Evolutionary conservation across 2,797 vertebrate species (phyloP).

Genomic region (Meda fulgida): DNA sequence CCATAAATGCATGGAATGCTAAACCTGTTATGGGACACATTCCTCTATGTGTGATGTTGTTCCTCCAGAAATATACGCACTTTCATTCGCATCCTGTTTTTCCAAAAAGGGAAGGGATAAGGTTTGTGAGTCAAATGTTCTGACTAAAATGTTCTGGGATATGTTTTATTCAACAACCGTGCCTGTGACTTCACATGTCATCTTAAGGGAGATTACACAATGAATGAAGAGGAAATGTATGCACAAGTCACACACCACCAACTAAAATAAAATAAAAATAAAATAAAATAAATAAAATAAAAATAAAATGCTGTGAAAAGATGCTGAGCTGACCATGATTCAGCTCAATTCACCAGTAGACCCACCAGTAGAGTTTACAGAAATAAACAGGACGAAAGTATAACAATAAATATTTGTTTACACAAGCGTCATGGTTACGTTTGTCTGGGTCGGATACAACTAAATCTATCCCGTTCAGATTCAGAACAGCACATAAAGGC

Average conservation of each 20-base stretch:
- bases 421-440: neutral
- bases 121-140: neutral
- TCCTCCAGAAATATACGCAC: neutral
- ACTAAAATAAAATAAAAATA: no score
- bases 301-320: neutral
- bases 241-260: neutral
- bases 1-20: constrained; percentile 32
- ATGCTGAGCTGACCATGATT: neutral
- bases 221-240: neutral
- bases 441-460: neutral
- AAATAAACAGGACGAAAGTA: neutral
- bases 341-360: neutral
- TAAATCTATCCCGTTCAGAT: neutral
- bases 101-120: neutral
- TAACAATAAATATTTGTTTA: neutral
- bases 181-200: neutral
- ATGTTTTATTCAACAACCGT: neutral
- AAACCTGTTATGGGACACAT: neutral
- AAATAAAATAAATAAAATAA: no score
- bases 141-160: neutral
- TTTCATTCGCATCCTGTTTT: constrained; percentile 4
- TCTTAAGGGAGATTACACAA: neutral
- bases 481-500: neutral
- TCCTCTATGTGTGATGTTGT: neutral
- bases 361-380: neutral